Conservation (phyloP, 2,113 vertebrate genomes). For the Poecilia latipinna region DNA sequence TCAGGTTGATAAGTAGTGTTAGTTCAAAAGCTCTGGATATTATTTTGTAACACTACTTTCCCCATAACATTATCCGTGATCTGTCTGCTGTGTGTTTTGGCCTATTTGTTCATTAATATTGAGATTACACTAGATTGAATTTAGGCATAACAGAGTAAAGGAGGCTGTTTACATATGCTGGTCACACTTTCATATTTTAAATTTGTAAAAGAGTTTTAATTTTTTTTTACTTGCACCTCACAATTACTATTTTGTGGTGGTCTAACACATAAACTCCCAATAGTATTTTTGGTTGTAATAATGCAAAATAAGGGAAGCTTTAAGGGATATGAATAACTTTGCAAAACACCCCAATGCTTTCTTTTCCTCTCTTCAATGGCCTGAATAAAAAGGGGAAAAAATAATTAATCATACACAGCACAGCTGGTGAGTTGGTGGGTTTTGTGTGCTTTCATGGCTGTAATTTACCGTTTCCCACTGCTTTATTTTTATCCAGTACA, state of each 20-base stretch:
- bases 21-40: no score
- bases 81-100: no score
- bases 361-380: background rate
- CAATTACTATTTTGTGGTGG: background rate
- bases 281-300: background rate
- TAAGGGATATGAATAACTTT: background rate
- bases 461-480: background rate
- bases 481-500: constrained; percentile 1
- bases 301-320: background rate
- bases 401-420: background rate
- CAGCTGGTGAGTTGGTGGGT: background rate
- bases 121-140: no score
- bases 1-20: no score
- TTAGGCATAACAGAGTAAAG: no score
- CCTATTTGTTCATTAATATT: no score
- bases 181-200: no score
- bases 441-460: background rate
- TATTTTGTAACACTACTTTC: no score
- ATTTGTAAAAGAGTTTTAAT: no score
- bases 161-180: no score
- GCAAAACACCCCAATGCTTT: background rate
- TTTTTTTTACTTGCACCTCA: no score
- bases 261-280: background rate
- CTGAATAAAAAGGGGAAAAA: background rate
- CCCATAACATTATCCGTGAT: no score